These are phyloP conservation scores for Apogon hyalosoma DNA, from an alignment of 2,797 vertebrate genomes.

Conservation along the genomic window DNA sequence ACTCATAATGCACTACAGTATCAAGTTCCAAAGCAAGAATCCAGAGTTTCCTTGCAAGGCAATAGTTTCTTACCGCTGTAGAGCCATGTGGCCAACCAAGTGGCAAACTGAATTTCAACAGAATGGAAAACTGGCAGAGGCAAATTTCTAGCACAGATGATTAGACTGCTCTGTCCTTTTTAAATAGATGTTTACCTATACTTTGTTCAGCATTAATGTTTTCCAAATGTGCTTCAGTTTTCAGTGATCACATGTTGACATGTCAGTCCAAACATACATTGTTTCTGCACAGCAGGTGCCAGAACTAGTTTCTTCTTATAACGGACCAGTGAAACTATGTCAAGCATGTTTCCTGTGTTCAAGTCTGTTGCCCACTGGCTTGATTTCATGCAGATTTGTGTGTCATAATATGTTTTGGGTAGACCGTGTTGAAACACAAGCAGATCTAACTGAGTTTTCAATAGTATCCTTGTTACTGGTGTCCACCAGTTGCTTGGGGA, in stretches of 20 bases:
- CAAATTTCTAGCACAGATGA: conserved; percentile 55
- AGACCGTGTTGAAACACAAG: conserved; percentile 23
- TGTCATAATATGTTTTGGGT: conserved; percentile 23
- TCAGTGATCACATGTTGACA: conserved; percentile 45
- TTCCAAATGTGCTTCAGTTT: conserved; percentile 53
- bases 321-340: conserved; percentile 54
- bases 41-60: conserved; percentile 65
- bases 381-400: conserved; percentile 60
- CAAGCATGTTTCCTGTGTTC: conserved; percentile 55
- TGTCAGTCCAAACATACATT: conserved; percentile 61
- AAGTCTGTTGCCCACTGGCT: conserved; percentile 21
- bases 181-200: conserved; percentile 58
- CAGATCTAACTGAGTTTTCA: conserved; percentile 3
- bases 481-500: conserved; percentile 10
- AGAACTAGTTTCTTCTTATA: conserved; percentile 59
- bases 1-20: conserved; percentile 58
- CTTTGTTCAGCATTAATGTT: conserved; percentile 35
- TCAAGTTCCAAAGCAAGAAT: conserved; percentile 73
- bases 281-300: conserved; percentile 73
- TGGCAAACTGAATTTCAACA: conserved; percentile 68
- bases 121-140: conserved; percentile 71
- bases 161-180: conserved; percentile 39
- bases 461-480: conserved; percentile 28
- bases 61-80: conserved; percentile 63
- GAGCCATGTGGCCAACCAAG: conserved; percentile 62